Evolutionary conservation across 2,888 invertebrate species (phyloP), one percentile per base, ranked within the genome.

Genomic region (Hoplodrina ambigua): DNA sequence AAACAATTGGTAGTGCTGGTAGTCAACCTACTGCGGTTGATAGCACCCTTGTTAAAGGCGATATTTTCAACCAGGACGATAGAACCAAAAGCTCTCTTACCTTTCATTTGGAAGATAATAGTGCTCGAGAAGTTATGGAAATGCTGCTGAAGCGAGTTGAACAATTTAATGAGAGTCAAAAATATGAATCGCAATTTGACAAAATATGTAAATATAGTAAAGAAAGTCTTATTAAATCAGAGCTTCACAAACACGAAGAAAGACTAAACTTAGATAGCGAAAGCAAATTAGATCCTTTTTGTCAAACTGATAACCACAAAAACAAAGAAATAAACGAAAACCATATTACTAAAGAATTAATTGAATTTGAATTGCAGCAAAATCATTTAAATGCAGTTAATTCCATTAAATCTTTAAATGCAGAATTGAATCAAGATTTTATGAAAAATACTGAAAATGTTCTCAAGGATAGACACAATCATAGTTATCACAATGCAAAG

Each of bases 401-500:
- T 80, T 88, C 87, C 73, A 86, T 89, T 17, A 94, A 92, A 75
- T 63, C 81, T 6, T 76, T 55, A 64, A 71, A 72, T 67, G 54
- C 64, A 46, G 83, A 85, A 84, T 75, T 85, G 41, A 83, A 75
- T 60, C 91, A 89, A 82, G 91, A 91, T 69, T 82, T 86, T 65
- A 67, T 85, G 46, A 91, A 93, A 61, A 62, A 83, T 68, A 65
- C 67, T 71, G 92, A 94, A 61, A 91, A 90, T 70, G 83, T 89
- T 86, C 88, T 90, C 73, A 92, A 89, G 75, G 92, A 92, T 67
- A 89, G 88, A 78, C 87, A 78, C 67, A 90, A 86, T 81, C 85
- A 88, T 72, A 88, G 83, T 75, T 87, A 88, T 66, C 91, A 90
- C 53, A 88, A 84, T 55, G 88, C 88, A 20, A 92, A 92, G 83